phyloP scores from a whole-genome alignment of 2,888 invertebrate genomes.

The Eumerus sabulonum region DNA sequence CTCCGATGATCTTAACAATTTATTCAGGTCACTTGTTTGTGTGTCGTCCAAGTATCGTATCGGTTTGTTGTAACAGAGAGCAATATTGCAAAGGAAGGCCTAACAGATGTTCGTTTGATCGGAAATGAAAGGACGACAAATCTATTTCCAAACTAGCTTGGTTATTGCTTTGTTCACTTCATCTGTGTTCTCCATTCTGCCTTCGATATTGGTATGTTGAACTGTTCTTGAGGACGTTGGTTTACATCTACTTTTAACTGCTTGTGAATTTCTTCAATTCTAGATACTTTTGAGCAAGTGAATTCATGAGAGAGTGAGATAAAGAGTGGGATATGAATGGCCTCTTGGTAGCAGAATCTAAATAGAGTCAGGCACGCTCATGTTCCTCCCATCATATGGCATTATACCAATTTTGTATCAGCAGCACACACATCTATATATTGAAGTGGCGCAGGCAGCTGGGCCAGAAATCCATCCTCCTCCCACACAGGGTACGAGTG shows the following conservation, averaged over 20 bases:
- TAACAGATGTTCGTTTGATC: constrained; percentile 66
- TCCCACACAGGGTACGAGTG: constrained; percentile 32
- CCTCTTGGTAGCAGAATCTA: constrained; percentile 60
- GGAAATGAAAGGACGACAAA: constrained; percentile 62
- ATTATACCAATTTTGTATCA: constrained; percentile 65
- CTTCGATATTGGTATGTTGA: neutral
- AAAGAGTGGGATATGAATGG: constrained; percentile 47
- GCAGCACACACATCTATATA: constrained; percentile 1
- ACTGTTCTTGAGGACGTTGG: constrained; percentile 46
- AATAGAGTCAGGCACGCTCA: constrained; percentile 46
- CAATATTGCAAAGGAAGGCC: constrained; percentile 40
- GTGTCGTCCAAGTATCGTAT: neutral
- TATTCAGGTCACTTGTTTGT: neutral
- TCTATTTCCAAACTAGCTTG: constrained; percentile 65
- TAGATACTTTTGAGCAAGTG: constrained; percentile 54
- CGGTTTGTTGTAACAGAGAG: constrained; percentile 10
- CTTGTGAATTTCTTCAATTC: constrained; percentile 56
- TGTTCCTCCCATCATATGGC: constrained; percentile 66
- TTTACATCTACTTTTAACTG: constrained; percentile 68
- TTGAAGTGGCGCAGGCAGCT: neutral
- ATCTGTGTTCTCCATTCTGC: neutral
- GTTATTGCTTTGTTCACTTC: constrained; percentile 52
- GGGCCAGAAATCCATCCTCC: constrained; percentile 23
- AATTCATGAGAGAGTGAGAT: constrained; percentile 37
- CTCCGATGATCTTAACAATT: neutral